Conservation (phyloP, 2,888 invertebrate genomes). For the Atrina japonica region DNA sequence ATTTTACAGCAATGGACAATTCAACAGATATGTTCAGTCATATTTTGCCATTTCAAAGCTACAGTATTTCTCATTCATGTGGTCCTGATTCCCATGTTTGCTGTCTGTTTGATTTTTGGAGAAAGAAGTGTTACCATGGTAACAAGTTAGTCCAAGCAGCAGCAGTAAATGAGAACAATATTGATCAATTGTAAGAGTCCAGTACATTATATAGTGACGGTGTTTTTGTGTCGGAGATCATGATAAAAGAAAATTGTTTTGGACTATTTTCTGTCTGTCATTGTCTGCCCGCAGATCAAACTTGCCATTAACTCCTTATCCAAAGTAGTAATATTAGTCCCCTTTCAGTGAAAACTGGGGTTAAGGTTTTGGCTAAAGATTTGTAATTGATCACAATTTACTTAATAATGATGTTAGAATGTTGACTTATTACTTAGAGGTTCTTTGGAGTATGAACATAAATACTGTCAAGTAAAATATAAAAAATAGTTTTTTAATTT, state of each 20-base stretch:
- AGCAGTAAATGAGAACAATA: conserved; percentile 90
- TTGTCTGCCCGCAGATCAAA: background rate
- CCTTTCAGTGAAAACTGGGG: too few species aligned
- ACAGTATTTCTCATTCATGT: conserved; percentile 95
- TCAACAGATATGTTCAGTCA: conserved; percentile 95
- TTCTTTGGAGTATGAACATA: too few species aligned
- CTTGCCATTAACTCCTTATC: too few species aligned
- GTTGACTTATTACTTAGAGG: too few species aligned
- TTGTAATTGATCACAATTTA: too few species aligned
- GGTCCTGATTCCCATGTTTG: conserved; percentile 97
- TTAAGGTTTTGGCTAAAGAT: too few species aligned
- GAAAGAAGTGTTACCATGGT: conserved; percentile 91
- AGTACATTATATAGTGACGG: too few species aligned
- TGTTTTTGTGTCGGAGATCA: background rate
- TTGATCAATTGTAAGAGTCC: conserved; percentile 89
- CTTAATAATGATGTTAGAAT: too few species aligned
- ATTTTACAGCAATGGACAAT: conserved; percentile 80
- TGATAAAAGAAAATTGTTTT: background rate
- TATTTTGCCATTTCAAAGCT: conserved; percentile 99
- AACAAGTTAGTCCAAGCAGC: conserved; percentile 91
- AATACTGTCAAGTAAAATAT: too few species aligned
- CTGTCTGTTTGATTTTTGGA: conserved; percentile 99
- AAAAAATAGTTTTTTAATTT: too few species aligned
- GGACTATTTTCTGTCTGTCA: background rate
- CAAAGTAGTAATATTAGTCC: too few species aligned